Percentiles rank a stretch among this genome's conserved stretches.
phyloP scores from a whole-genome alignment of 2,113 vertebrate species.

The Sturnus vulgaris region DNA sequence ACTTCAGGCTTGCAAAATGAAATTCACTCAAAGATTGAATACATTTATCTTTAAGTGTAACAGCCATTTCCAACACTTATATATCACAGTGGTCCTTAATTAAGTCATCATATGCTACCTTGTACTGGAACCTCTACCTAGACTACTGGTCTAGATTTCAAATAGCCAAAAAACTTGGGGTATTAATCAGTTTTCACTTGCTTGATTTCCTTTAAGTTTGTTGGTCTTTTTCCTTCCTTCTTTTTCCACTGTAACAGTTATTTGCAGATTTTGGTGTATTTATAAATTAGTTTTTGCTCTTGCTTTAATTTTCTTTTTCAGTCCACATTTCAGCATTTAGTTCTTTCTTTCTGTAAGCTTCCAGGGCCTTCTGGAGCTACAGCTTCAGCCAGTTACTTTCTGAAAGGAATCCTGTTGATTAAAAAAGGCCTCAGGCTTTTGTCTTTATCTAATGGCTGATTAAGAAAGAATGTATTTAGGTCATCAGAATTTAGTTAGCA shows the following conservation, averaged over 20 bases:
- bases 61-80: not conserved
- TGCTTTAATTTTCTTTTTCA: not conserved
- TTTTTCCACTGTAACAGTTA: rapidly evolving
- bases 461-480: not conserved
- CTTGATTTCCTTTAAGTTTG: not conserved
- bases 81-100: not conserved
- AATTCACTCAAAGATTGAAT: not conserved
- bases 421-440: not conserved
- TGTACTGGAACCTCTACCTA: not conserved
- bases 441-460: not conserved
- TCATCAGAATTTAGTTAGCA: not conserved
- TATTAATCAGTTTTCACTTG: not conserved
- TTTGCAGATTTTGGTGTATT: not conserved
- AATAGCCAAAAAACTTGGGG: not conserved
- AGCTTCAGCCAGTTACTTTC: not conserved
- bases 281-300: not conserved
- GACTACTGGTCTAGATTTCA: not conserved
- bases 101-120: not conserved
- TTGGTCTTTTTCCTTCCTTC: not conserved
- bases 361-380: not conserved
- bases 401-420: not conserved
- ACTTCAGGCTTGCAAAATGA: not conserved
- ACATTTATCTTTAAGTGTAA: not conserved
- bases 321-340: not conserved
- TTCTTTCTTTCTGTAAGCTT: not conserved